Evolutionary conservation across 2,888 invertebrate species (phyloP).

Genomic region (Napeogenes sylphis): DNA sequence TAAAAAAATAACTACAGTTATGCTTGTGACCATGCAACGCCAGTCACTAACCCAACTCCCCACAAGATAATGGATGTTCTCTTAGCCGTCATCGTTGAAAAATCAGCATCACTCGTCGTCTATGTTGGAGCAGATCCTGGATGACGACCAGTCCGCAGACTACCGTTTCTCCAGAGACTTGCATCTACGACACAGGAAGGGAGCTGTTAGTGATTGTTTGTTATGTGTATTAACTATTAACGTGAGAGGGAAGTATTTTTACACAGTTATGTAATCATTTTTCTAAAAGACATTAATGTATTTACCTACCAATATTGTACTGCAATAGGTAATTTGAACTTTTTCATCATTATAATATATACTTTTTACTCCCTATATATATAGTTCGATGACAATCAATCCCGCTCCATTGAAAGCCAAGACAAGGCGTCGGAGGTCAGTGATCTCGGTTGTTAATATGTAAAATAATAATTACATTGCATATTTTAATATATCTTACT

Average conservation of each 20-base stretch:
- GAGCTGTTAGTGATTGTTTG: neutral
- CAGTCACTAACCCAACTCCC: no score
- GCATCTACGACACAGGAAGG: constrained; percentile 7
- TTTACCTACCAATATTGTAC: no score
- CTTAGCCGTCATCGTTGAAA: constrained; percentile 11
- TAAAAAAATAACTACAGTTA: no score
- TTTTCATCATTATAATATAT: no score
- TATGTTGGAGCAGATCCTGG: constrained; percentile 21
- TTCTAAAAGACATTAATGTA: no score
- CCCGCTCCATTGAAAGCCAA: neutral
- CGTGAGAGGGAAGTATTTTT: no score
- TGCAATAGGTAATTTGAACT: no score
- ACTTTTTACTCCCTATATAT: neutral
- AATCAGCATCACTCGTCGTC: constrained; percentile 15
- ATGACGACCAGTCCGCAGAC: constrained; percentile 20
- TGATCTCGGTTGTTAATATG: no score
- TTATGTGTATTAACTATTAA: no score
- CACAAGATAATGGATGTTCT: no score
- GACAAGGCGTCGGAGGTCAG: neutral
- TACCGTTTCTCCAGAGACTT: constrained; percentile 20
- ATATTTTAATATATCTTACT: neutral
- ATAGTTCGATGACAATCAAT: neutral
- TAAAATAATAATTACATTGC: neutral
- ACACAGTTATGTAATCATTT: no score
- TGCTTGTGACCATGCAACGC: no score